A percentile compares a stretch with the other conserved stretches of the same genome.
Evolutionary conservation across 2,797 vertebrate genomes (phyloP).

Genomic region (Takifugu rubripes): DNA sequence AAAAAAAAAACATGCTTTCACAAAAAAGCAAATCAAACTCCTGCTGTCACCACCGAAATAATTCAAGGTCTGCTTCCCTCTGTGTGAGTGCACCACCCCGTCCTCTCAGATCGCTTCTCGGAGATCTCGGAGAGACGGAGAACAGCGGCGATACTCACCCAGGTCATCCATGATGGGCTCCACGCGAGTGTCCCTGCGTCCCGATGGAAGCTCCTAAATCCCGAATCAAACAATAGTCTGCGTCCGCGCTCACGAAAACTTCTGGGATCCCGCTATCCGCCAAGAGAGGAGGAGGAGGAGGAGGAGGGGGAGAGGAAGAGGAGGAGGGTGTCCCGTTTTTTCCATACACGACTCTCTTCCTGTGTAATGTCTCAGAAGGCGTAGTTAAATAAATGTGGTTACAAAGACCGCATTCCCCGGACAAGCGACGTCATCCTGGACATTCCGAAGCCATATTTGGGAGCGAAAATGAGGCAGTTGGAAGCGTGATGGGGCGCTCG

Average conservation of each 20-base stretch:
- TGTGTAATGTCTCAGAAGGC: conserved; percentile 63
- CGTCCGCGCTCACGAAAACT: conserved; percentile 57
- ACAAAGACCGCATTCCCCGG: conserved; percentile 55
- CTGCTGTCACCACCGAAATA: conserved; percentile 18
- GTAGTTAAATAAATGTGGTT: conserved; percentile 63
- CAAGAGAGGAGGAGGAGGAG: conserved; percentile 45
- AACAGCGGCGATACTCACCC: conserved; percentile 62
- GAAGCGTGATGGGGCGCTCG: background rate
- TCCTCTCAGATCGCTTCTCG: conserved; percentile 44
- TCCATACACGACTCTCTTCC: conserved; percentile 61
- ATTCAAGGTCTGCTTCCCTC: conserved; percentile 54
- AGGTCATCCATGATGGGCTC: conserved; percentile 74
- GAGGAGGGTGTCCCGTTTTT: conserved; percentile 56
- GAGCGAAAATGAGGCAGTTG: conserved; percentile 47
- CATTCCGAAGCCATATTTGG: conserved; percentile 81
- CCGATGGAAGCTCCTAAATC: background rate
- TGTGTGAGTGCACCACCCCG: conserved; percentile 54
- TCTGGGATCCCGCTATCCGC: conserved; percentile 74
- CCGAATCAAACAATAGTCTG: conserved; percentile 51
- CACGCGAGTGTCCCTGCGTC: conserved; percentile 25
- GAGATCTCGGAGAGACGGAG: conserved; percentile 26
- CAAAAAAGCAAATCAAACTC: conserved; percentile 15
- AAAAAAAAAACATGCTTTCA: background rate
- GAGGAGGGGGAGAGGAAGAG: conserved; percentile 41
- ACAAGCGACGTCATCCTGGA: conserved; percentile 67